Base-by-base conservation (phyloP, 53 echinoderm and acorn worm genomes). In the Apostichopus leukothele region DNA sequence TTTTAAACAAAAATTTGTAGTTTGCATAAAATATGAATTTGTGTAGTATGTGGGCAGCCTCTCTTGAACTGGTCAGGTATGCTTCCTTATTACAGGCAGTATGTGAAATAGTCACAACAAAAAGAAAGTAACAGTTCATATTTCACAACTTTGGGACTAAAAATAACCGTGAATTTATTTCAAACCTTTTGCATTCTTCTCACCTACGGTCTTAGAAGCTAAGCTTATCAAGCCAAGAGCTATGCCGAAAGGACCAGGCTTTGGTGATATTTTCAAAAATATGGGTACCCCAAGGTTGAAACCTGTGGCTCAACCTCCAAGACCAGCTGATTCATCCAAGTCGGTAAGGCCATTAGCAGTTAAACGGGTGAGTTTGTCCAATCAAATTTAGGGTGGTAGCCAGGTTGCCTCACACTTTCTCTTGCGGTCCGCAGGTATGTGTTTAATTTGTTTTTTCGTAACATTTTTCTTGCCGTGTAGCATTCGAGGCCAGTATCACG, bases 341-440 rank as follows among this genome's bases (percentile, higher is more conserved):
- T 63, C 85, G 85, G 85, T 85, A 85, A 85, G 85, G 68, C 85
- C 85, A 4, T 85, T 85, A 85, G 85, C 85, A 26, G 50, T 60
- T 50, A 63, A 85, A 66, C 61, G 85, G 85, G 85, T 85, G 85
- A 85, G 85, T 85, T 67, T 67, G 66, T 85, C 85, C 60, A 85
- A 27, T 81, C 66, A 25, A 50, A 85, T 85, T 85, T 50, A 11
- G 85, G 85, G 85, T 85, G 85, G 85, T 85, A 67, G 85, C 66
- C 57, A 22, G 61, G 85, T 0, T 10, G 77, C 77, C 23, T 9
- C 77, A 76, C 20, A 51, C 12, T 76, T 22, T 76, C 23, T 76
- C 77, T 52, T 76, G 50, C 77, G 52, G 50, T 13, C 13, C 50
- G 1, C 77, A 76, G 11, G 77, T 52, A 51, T 4, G 77, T 52